These are phyloP conservation scores for Saturnia japonica DNA, from an alignment of 2,888 invertebrate genomes.

Conservation along the genomic window DNA sequence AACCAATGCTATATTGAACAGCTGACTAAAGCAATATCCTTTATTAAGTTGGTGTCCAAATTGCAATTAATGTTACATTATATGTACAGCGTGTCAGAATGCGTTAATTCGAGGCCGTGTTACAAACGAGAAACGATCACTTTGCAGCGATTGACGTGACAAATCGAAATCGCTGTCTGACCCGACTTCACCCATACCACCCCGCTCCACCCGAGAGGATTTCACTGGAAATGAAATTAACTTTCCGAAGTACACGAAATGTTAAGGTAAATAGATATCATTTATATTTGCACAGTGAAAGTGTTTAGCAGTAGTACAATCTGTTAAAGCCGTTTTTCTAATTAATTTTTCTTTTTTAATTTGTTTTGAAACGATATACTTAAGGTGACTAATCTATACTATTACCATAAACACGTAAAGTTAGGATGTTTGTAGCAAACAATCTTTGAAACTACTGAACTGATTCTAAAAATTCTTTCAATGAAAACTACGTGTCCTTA, in stretches of 20 bases:
- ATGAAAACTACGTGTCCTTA: too few species aligned
- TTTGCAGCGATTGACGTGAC: slow-evolving; percentile 25
- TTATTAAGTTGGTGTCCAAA: slow-evolving; percentile 27
- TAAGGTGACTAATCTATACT: too few species aligned
- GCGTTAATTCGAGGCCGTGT: slow-evolving; percentile 34
- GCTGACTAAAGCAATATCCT: neutral
- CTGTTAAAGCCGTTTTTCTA: slow-evolving; percentile 29
- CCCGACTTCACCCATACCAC: slow-evolving; percentile 4
- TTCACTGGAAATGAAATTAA: slow-evolving; percentile 21
- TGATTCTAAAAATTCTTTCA: too few species aligned
- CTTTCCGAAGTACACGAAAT: slow-evolving; percentile 8
- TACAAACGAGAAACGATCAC: slow-evolving; percentile 24
- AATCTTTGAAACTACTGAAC: too few species aligned
- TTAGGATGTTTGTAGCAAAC: too few species aligned
- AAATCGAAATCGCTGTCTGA: slow-evolving; percentile 25
- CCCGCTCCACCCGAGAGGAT: slow-evolving; percentile 12
- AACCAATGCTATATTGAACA: neutral
- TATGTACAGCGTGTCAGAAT: slow-evolving; percentile 28
- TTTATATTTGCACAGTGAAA: neutral
- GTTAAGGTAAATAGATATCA: slow-evolving; percentile 7
- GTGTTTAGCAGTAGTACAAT: neutral
- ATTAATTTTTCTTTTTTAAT: neutral
- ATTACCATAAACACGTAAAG: too few species aligned
- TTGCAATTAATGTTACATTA: slow-evolving; percentile 41
- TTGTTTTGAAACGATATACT: too few species aligned